Conservation (phyloP, 2,888 invertebrate genomes). For the Nomada ruficornis region DNA sequence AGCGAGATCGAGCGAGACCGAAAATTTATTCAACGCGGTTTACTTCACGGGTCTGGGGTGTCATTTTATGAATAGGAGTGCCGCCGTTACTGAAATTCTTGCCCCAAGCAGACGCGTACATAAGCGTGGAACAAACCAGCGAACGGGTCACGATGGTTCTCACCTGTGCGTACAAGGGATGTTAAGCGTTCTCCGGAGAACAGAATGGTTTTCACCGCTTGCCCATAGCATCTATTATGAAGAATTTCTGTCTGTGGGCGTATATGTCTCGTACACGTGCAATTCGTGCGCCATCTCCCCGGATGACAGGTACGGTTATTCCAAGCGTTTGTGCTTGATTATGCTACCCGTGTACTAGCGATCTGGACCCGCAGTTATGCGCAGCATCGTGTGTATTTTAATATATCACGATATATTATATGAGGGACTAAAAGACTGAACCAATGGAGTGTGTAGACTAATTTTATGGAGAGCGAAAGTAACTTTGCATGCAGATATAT, state of each 20-base stretch:
- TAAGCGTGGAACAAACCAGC: constrained; percentile 44
- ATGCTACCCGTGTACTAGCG: background rate
- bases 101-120: constrained; percentile 13
- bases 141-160: constrained; percentile 54
- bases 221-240: constrained; percentile 60
- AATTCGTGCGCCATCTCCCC: background rate
- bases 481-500: too few relatives aligned
- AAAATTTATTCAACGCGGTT: constrained; percentile 37
- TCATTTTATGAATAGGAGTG: constrained; percentile 11
- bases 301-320: background rate
- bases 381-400: background rate
- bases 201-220: constrained; percentile 49
- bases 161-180: constrained; percentile 39
- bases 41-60: constrained; percentile 23
- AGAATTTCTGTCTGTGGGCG: constrained; percentile 39
- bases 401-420: background rate
- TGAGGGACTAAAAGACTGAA: too few relatives aligned
- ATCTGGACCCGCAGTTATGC: background rate
- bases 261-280: constrained; percentile 4
- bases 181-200: constrained; percentile 55
- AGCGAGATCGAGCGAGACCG: background rate
- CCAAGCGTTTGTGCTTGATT: background rate
- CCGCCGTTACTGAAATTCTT: constrained; percentile 43
- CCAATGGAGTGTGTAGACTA: too few relatives aligned
- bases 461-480: too few relatives aligned